Evolutionary conservation across 53 echinoderm and acorn worm genomes (phyloP), one percentile per base, ranked within the genome.

Genomic region (Actinopyga echinites): DNA sequence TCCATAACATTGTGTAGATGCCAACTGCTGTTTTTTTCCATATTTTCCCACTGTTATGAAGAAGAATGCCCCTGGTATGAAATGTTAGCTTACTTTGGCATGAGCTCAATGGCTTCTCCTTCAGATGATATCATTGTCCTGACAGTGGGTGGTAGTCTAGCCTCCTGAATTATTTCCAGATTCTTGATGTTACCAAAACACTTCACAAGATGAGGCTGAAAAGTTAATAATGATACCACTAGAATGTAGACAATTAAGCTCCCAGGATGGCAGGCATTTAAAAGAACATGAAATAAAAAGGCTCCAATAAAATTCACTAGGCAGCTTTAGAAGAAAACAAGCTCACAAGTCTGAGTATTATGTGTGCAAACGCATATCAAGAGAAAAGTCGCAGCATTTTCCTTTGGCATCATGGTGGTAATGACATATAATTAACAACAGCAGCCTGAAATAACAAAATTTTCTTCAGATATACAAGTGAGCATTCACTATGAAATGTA

Each of bases 161-260:
- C 90, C 57, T 92, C 92, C 57, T 77, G 88, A 26, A 91, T 88
- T 30, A 99, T 94, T 74, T 99, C 99, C 21, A 99, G 84, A 23
- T 82, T 91, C 87, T 99, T 99, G 86, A 99, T 95, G 83, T 99
- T 99, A 54, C 99, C 94, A 83, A 99, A 99, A 57, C 94, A 94
- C 56, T 99, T 95, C 79, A 94, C 99, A 28, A 99, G 91, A 89
- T 99, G 99, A 25, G 95, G 99, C 94, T 99, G 83, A 6, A 56
- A n/a, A n/a, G n/a, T n/a, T n/a, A n/a, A n/a, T n/a, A n/a, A n/a
- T n/a, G n/a, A 34, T 21, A 49, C 49, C 13, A 17, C 22, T 6
- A 86, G 30, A 22, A 3, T 29, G 68, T 1, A 20, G 33, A 11
- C 67, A 58, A 44, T 36, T 2, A 24, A 67, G 35, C 20, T 31